Evolutionary conservation across 2,888 invertebrate species (phyloP).

Genomic region (Diarsia rubi): DNA sequence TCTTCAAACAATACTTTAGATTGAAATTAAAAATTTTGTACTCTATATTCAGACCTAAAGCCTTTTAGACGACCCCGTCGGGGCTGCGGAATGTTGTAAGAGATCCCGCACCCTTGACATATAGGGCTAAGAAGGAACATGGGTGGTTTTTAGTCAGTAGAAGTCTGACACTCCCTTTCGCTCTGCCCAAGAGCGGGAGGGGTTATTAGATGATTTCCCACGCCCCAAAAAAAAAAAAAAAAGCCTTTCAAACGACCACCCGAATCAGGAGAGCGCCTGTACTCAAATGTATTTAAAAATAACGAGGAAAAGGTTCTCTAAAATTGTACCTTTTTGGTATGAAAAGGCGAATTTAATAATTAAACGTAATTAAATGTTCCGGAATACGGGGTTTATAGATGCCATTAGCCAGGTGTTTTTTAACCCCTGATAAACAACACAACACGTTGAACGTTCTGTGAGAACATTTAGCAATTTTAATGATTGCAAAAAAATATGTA

Average conservation of each 20-base stretch:
- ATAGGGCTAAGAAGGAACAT: too few species aligned
- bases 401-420: neutral
- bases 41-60: neutral
- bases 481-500: neutral
- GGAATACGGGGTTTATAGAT: neutral
- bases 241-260: neutral
- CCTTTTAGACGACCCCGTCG: slow-evolving; percentile 7
- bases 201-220: too few species aligned
- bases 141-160: too few species aligned
- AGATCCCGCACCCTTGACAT: too few species aligned
- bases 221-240: too few species aligned
- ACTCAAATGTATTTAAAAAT: slow-evolving; percentile 29
- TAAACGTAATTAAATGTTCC: slow-evolving; percentile 17
- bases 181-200: too few species aligned
- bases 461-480: neutral
- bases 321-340: slow-evolving; percentile 14
- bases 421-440: too few species aligned
- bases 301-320: slow-evolving; percentile 23
- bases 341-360: slow-evolving; percentile 29
- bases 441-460: too few species aligned
- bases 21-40: neutral
- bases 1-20: neutral
- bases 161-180: too few species aligned
- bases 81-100: too few species aligned
- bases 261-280: slow-evolving; percentile 3